Evolutionary conservation across 2,888 invertebrate species (phyloP), one percentile per base, ranked within the genome.

Genomic region (Tachina fera): DNA sequence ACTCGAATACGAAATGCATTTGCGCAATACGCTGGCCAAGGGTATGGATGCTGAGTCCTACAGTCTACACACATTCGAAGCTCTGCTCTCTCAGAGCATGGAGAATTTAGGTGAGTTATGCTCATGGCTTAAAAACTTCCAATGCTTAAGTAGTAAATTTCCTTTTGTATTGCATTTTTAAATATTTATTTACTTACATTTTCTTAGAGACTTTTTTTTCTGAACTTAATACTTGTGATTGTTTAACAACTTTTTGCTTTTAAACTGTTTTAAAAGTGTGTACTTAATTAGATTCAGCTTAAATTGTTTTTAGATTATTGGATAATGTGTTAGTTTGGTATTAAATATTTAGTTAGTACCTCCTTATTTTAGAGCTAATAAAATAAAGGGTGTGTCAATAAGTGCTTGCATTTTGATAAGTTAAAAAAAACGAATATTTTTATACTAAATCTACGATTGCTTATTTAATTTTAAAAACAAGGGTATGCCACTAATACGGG

Each of bases 11-110:
- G 98, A 98, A 94, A 97, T 97, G 97, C 98, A 98, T 92, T 94
- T 98, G 79, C 94, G 98, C 87, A 98, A 98, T 92, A 98, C 98
- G 0, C 93, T 98, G 87, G 98, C 98, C 87, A 97, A 98, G 93
- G 98, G 98, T 88, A 97, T 98, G 97, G 98, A 98, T 90, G 98
- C 98, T 9, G 98, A 98, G 93, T 97, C 97, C 92, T 98, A 97
- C 93, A 97, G 97, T 92, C 94, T 98, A 88, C 98, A 98, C 91
- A 98, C 98, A 1, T 98, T 98, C 91, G 98, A 98, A 93, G 97
- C 98, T 80, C 94, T 98, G 85, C 94, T 98, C 87, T 97, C 97
- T 74, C 98, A 98, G 93, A 98, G 97, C 93, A 97, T 98, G 97
- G 98, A 98, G 93, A 98, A 98, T 94, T 94, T 98, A 93, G 98